Conservation (phyloP, 1,140 invertebrate genomes). For the Orchestia grillus region DNA sequence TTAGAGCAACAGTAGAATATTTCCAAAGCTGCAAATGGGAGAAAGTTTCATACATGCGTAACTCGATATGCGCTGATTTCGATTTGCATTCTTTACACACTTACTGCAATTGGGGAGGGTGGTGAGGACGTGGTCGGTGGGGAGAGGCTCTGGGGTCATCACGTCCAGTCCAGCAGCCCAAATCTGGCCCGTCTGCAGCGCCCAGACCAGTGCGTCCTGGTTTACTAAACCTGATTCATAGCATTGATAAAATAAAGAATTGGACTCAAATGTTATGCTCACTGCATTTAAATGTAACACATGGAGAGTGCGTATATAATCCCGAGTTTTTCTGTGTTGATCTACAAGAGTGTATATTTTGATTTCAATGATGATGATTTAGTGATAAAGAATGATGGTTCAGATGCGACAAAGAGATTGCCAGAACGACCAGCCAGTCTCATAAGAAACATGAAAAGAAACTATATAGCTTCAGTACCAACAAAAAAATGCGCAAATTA, state of each 20-base stretch:
- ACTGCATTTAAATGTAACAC: no score
- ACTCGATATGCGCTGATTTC: background rate
- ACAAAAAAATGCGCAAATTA: background rate
- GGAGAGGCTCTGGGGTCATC: constrained; percentile 92
- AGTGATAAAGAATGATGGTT: no score
- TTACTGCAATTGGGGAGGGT: constrained; percentile 79
- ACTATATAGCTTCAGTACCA: background rate
- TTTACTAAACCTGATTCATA: constrained; percentile 78
- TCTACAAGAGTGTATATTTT: background rate
- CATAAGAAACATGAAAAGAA: background rate
- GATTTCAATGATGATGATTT: no score
- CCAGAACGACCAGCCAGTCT: background rate
- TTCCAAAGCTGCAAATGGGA: background rate
- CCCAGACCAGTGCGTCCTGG: constrained; percentile 81
- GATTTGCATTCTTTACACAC: background rate
- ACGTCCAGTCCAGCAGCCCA: constrained; percentile 92
- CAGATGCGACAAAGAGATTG: background rate
- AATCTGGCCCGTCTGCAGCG: constrained; percentile 78
- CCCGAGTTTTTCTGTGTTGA: background rate
- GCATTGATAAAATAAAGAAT: background rate
- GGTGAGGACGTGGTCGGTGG: constrained; percentile 83
- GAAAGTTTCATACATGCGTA: background rate
- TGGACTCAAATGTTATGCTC: no score
- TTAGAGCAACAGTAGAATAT: background rate
- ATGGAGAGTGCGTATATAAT: no score